phyloP scores from a whole-genome alignment of 2,797 vertebrate species.

The Tinamus major region DNA sequence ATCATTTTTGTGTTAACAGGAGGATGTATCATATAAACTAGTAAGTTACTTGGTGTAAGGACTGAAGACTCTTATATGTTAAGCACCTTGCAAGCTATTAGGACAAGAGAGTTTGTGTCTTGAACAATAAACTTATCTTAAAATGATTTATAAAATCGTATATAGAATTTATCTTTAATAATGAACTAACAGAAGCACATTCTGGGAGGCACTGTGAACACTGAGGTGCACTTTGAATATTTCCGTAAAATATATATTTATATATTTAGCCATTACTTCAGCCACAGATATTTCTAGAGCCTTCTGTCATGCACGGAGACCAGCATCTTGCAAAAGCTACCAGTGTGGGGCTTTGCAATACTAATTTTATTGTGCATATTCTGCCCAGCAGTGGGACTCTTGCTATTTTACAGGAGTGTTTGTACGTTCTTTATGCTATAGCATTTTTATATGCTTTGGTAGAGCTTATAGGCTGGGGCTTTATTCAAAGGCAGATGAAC shows the following conservation, averaged over 20 bases:
- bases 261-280: not conserved
- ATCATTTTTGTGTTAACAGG: conserved; percentile 3
- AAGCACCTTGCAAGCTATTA: not conserved
- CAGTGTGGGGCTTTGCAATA: not conserved
- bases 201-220: not conserved
- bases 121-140: not conserved
- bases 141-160: not conserved
- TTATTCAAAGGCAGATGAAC: not conserved
- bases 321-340: not conserved
- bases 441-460: not conserved
- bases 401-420: not conserved
- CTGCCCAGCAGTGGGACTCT: not conserved
- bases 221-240: not conserved
- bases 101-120: not conserved
- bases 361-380: not conserved
- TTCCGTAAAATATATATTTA: not conserved
- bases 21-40: not conserved
- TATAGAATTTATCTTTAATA: not conserved
- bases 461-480: not conserved
- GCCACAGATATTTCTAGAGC: not conserved
- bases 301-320: not conserved
- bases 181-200: not conserved
- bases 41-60: not conserved
- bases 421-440: not conserved
- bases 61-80: not conserved